Evolutionary conservation across 35 echinoderm and acorn worm genomes (phyloP), one percentile per base, ranked within the genome.

Genomic region (Eucidaris tribuloides): DNA sequence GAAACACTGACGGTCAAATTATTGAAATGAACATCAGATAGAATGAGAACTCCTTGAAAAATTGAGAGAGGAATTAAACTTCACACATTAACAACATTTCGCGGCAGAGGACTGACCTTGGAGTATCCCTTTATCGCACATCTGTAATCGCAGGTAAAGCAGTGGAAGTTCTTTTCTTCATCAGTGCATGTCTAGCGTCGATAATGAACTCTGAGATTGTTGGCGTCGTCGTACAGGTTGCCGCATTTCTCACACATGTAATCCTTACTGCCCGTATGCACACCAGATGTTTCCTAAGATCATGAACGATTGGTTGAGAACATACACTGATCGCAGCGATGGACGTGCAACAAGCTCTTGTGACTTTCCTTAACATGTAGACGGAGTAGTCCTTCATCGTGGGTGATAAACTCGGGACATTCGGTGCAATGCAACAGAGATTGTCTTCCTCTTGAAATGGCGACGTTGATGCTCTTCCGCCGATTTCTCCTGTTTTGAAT

Each of bases 231-330:
- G 87, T 92, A 49, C 79, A 57, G 14, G 87, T n/a, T 92, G 33
- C 94, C 94, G 48, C 94, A 97, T 44, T 86, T 58, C 42, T 97
- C 94, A 60, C 89, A 97, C 85, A 88, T 88, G 55, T 68, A 92
- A 42, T 84, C 81, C 35, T 96, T 96, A 6, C 66, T 81, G 20
- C 87, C 89, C 11, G 79, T 70, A 65, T 97, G 94, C 22, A 85
- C 7, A 84, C 45, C 30, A 97, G 70, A 46, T 97, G 94, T 40
- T 91, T 97, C 76, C 88, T 91, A 7, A 88, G 85, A 76, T 97
- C 94, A 82, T 88, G 87, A 35, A 64, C 94, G 78, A 68, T 89
- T 86, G 1, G 89, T 84, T 0, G 94, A 87, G 34, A 92, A 97
- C 34, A 83, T 43, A 24, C 94, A 97, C 4, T 71, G 62, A 31